Base-by-base conservation (phyloP, 1,140 invertebrate species). In the Drosophila paulistorum region DNA sequence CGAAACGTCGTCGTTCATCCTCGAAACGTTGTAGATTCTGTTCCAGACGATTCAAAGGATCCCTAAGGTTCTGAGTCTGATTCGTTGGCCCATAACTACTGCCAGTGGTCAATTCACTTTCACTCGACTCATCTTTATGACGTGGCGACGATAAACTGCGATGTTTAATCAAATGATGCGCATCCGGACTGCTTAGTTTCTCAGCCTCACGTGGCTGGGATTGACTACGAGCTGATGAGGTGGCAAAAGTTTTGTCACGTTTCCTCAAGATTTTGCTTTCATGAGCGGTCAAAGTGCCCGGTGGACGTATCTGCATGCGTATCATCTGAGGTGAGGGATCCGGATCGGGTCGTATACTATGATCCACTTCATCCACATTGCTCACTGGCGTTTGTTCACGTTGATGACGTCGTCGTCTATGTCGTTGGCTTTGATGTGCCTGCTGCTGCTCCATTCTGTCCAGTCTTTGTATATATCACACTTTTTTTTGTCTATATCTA, bases 331-430 rank as follows among this genome's bases (percentile, higher is more conserved):
- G 74, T 13, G 64, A 64, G 6, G 72, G 51, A 51, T 69, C 75
- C 6, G 57, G 59, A 7, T 68, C 59, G 0, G 68, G 41, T 39
- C 58, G 64, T 7, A 80, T n/a, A 7, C 60, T 45, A n/a, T 60
- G 33, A 0, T 65, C 57, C 11, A 71, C 57, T 13, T 59, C 30
- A 1, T 54, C 54, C 45, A 10, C 54, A 55, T 39, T 61, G 71
- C 71, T 64, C 57, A 92, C 77, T 0, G 94, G 94, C n/a, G 94
- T 94, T 74, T 94, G 94, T 75, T 94, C 94, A 65, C 94, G 92
- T 51, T 93, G 93, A 54, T 76, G 78, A 7, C 91, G 91, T 2
- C 76, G 76, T 6, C 91, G 73, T 0, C 86, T 79, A 7, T 90
- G 79, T 7, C 91, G 72, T 23, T 57, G 33, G 17, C 65, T 48